Evolutionary conservation across 2,113 vertebrate species (phyloP), one percentile per base, ranked within the genome.

Genomic region (Chelonoidis abingdonii): DNA sequence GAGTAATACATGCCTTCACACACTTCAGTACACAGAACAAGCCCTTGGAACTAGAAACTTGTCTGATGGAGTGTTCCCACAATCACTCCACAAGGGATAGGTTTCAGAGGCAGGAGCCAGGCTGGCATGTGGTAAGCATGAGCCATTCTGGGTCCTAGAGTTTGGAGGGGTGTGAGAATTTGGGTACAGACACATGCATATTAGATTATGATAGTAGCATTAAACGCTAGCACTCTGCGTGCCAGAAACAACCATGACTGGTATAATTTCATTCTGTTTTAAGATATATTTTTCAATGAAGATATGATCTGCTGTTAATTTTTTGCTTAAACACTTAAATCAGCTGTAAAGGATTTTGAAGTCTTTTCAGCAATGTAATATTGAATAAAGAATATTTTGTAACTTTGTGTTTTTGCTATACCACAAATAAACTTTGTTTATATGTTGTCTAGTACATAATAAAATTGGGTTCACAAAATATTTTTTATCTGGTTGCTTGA

Each of bases 401-500:
- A 79, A 89, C 89, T 93, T 91, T 25, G 62, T 93, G 92, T 59
- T 80, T 92, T 79, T 6, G 14, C 9, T 85, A 76, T 69, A 82
- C 84, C 75, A 94, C 93, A 91, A 50, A 81, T 35, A 19, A 50
- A 92, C 84, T 1, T 3, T 41, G 3, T 53, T 59, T 89, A 87
- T 41, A 25, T 13, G 22, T 7, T 47, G 84, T 87, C 38, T 50
- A 50, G 81, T 65, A 79, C 0, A 0, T 89, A 91, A 89, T 1
- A 0, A 89, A 5, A 82, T 11, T 88, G 89, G 90, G 79, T 97
- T 97, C 95, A 90, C 85, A 92, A 93, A 96, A 94, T 89, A 95
- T n/a, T 81, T 72, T 95, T 83, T 79, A 12, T 81, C 95, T 89
- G 75, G 95, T 94, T 80, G 35, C 54, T 95, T 94, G 95, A 97